Evolutionary conservation across 2,797 vertebrate genomes (phyloP).

Genomic region (Acrossocheilus fasciatus): DNA sequence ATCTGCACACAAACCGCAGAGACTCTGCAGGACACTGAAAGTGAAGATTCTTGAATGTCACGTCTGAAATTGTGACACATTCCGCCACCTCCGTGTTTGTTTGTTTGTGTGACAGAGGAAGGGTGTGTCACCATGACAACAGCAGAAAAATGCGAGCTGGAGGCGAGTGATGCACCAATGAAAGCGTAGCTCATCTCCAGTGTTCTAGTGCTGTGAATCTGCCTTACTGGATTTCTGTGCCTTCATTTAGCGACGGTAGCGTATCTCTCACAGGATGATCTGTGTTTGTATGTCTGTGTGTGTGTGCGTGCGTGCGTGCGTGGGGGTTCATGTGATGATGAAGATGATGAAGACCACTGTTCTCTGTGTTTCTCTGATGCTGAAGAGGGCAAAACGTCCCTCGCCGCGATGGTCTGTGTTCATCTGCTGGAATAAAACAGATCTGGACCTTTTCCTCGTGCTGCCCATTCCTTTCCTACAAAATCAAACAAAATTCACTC

Average conservation of each 20-base stretch:
- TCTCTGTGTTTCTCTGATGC: conserved; percentile 64
- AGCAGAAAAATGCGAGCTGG: conserved; percentile 2
- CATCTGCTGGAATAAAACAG: conserved; percentile 78
- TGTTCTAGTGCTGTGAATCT: conserved; percentile 80
- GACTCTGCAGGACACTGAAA: background rate
- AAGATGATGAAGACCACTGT: conserved; percentile 48
- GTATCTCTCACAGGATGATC: conserved; percentile 62
- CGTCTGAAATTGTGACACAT: background rate
- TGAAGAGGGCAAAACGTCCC: conserved; percentile 65
- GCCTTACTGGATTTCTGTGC: conserved; percentile 86
- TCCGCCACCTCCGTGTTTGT: background rate
- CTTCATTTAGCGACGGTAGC: conserved; percentile 82
- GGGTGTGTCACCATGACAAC: conserved; percentile 42
- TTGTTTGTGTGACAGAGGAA: conserved; percentile 21
- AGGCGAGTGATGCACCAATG: conserved; percentile 16
- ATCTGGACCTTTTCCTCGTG: conserved; percentile 67
- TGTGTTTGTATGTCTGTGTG: conserved; percentile 22
- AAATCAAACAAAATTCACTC: background rate
- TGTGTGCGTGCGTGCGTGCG: conserved; percentile 12
- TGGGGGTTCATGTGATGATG: conserved; percentile 51
- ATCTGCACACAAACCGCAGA: background rate
- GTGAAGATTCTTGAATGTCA: conserved; percentile 10
- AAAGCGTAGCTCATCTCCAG: conserved; percentile 38
- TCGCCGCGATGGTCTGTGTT: conserved; percentile 74
- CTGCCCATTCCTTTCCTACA: conserved; percentile 25